Base-by-base conservation (phyloP, 2,888 invertebrate genomes). In the Drosophila subsilvestris region DNA sequence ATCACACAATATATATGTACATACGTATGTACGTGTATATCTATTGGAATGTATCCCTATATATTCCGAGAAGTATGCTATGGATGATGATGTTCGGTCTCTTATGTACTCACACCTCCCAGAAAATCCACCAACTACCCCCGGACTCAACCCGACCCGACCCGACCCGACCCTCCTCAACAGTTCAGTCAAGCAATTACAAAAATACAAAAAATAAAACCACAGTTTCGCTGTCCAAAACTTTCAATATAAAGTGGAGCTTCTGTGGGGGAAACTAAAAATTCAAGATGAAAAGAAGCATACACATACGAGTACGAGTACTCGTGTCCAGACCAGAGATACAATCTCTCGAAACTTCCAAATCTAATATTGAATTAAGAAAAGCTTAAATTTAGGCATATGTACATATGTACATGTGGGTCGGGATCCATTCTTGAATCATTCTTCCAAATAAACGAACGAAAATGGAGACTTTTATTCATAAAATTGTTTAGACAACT, bases 101-200 rank as follows among this genome's bases (percentile, higher is more conserved):
- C n/a, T 37, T 37, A 14, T 37, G 14, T 37, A 37, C 42, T 29
- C 22, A 18, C 25, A 55, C 10, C 20, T 27, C 10, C 27, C 1
- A 9, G 22, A 37, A 37, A 14, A 37, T 37, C 14, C 14, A 37
- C 37, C 37, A 6, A 6, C 37, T 37, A 37, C 37, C 37, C 37
- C 37, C 37, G 6, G 6, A 25, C 20, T 3, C 20, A 20, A 20
- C 1, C 22, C 22, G 22, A 25, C 25, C 25, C 25, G 4, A 27
- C 8, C 25, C 25, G 1, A 27, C 25, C 37, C 14, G 12, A 37
- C 37, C 37, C 37, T 37, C 37, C 58, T 27, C 57, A 18, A 37
- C 27, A 22, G 37, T 42, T 51, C 20, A 53, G 51, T 47, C 37
- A 53, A 65, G 59, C 59, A 60, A 54, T 60, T 60, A 29, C 59